These are phyloP conservation scores for Halcyon badia DNA, from an alignment of 2,797 vertebrate genomes.

Conservation along the genomic window DNA sequence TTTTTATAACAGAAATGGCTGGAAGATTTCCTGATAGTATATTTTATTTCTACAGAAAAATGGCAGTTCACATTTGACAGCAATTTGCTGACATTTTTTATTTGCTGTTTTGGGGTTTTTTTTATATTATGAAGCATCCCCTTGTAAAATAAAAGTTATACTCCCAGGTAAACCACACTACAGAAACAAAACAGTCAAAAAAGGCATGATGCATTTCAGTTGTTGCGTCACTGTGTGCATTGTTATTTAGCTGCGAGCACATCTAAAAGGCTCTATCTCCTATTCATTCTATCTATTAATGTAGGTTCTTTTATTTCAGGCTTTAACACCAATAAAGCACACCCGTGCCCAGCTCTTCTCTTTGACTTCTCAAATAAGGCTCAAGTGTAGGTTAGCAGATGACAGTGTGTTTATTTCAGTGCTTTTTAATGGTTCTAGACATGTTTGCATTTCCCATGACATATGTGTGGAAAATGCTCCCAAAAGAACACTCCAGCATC, in stretches of 20 bases:
- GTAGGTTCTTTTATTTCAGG: background rate
- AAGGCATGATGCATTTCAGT: background rate
- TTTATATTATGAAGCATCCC: background rate
- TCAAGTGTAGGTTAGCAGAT: background rate
- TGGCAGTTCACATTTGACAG: background rate
- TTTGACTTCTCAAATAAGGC: background rate
- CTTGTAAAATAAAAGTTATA: background rate
- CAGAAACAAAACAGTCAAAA: background rate
- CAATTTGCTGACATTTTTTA: background rate
- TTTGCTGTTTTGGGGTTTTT: background rate
- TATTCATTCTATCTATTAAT: background rate
- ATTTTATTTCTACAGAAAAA: background rate
- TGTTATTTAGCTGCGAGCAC: background rate
- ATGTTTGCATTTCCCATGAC: background rate
- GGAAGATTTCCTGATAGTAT: background rate
- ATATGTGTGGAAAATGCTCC: background rate
- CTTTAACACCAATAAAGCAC: background rate
- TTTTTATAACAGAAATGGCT: background rate
- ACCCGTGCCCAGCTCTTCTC: background rate
- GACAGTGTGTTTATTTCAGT: background rate
- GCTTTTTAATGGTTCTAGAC: background rate
- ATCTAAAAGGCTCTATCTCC: background rate
- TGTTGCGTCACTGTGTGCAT: background rate
- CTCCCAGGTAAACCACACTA: background rate
- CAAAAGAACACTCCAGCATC: background rate